These are phyloP conservation scores for Neotoxoptera formosana DNA, from an alignment of 1,140 invertebrate species.

Conservation along the genomic window DNA sequence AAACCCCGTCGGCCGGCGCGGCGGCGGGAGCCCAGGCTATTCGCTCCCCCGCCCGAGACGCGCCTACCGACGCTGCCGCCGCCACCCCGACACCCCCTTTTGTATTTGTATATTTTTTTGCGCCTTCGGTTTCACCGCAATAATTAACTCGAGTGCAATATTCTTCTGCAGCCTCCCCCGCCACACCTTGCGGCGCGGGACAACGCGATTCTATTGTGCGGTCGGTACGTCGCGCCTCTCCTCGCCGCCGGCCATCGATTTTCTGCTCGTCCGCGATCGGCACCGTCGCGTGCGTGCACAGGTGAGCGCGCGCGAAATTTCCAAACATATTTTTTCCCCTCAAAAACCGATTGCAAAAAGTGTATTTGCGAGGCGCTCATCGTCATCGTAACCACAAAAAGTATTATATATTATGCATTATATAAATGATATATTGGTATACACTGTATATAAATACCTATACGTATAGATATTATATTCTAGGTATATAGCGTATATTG, in stretches of 20 bases:
- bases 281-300: background rate
- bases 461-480: no score
- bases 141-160: constrained; percentile 38
- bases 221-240: background rate
- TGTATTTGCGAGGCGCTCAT: background rate
- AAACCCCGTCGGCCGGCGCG: background rate
- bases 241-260: constrained; percentile 12
- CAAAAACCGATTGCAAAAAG: background rate
- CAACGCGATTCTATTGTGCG: background rate
- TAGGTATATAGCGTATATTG: no score
- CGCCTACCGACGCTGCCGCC: background rate
- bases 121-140: background rate
- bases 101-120: background rate
- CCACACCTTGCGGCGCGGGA: background rate
- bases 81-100: background rate
- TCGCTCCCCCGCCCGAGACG: constrained; percentile 39
- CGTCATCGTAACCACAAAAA: background rate
- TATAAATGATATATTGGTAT: no score
- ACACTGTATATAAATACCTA: no score
- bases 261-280: constrained; percentile 1
- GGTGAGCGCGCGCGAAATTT: background rate
- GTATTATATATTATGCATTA: background rate
- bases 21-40: background rate
- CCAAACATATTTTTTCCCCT: background rate
- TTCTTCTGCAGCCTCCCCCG: background rate